These are phyloP conservation scores for Tortrix viridana DNA, from an alignment of 2,888 invertebrate species.

Conservation along the genomic window DNA sequence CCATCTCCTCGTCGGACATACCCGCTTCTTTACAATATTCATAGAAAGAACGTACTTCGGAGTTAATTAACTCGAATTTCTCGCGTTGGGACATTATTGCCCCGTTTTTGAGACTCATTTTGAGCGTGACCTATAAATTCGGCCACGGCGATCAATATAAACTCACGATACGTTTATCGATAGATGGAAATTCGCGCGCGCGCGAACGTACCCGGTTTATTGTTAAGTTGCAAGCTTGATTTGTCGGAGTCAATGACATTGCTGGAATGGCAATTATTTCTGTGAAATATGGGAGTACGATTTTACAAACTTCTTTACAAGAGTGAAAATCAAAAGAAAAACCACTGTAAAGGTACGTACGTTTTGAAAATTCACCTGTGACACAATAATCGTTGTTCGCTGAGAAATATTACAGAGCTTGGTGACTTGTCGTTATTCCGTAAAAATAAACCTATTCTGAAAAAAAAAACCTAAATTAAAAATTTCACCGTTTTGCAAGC, in stretches of 20 bases:
- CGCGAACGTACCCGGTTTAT: slow-evolving; percentile 55
- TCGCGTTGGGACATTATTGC: slow-evolving; percentile 78
- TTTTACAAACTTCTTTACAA: slow-evolving; percentile 15
- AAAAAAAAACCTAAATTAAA: not conserved
- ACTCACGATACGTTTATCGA: slow-evolving; percentile 62
- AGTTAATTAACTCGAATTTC: slow-evolving; percentile 83
- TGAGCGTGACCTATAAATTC: slow-evolving; percentile 60
- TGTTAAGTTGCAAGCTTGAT: slow-evolving; percentile 55
- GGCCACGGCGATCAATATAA: slow-evolving; percentile 67
- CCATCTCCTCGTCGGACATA: slow-evolving; percentile 87
- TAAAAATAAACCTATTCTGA: slow-evolving; percentile 13
- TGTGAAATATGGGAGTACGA: slow-evolving; percentile 24
- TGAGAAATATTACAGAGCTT: not conserved
- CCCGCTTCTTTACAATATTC: slow-evolving; percentile 88
- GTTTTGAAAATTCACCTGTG: slow-evolving; percentile 6
- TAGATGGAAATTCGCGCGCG: slow-evolving; percentile 79
- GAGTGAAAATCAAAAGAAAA: slow-evolving; percentile 7
- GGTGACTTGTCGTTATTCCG: not conserved
- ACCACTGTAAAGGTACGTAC: slow-evolving; percentile 26
- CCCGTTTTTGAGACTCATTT: slow-evolving; percentile 76
- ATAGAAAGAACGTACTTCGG: slow-evolving; percentile 85
- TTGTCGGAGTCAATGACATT: slow-evolving; percentile 41
- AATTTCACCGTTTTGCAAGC: not conserved
- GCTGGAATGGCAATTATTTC: slow-evolving; percentile 32
- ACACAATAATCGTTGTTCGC: not conserved